A percentile compares a stretch with the other conserved stretches of the same genome.
Conservation (phyloP, 2,113 vertebrate species). For the Semnornis frantzii region DNA sequence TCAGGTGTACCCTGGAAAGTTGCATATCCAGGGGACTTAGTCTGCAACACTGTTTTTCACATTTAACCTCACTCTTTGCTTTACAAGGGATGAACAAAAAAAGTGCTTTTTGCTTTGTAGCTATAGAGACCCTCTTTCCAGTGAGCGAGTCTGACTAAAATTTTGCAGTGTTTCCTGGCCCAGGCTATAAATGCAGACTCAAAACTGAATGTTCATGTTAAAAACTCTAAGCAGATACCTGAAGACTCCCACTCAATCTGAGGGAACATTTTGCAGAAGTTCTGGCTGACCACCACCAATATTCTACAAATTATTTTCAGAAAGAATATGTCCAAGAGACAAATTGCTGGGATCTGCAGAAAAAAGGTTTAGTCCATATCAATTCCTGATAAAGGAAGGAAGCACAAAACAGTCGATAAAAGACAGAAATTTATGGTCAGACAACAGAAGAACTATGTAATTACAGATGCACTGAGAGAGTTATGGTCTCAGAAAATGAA, state of each 20-base stretch:
- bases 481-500: not conserved
- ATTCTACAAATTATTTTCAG: not conserved
- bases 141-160: not conserved
- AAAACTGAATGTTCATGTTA: not conserved
- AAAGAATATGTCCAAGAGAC: not conserved
- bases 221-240: not conserved
- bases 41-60: not conserved
- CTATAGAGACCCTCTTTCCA: not conserved
- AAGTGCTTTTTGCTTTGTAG: not conserved
- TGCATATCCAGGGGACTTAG: not conserved
- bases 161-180: not conserved
- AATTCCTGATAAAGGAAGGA: not conserved
- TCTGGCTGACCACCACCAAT: not conserved
- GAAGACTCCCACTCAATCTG: not conserved
- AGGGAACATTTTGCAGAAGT: not conserved
- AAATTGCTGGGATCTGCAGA: not conserved
- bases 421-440: not conserved
- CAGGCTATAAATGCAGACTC: not conserved
- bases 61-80: not conserved
- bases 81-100: not conserved
- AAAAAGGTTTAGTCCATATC: not conserved
- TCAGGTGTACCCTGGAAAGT: not conserved
- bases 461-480: not conserved
- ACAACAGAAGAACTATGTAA: not conserved
- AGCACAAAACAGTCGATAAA: not conserved